Evolutionary conservation across 2,113 vertebrate species (phyloP).

Genomic region (Saccopteryx bilineata): DNA sequence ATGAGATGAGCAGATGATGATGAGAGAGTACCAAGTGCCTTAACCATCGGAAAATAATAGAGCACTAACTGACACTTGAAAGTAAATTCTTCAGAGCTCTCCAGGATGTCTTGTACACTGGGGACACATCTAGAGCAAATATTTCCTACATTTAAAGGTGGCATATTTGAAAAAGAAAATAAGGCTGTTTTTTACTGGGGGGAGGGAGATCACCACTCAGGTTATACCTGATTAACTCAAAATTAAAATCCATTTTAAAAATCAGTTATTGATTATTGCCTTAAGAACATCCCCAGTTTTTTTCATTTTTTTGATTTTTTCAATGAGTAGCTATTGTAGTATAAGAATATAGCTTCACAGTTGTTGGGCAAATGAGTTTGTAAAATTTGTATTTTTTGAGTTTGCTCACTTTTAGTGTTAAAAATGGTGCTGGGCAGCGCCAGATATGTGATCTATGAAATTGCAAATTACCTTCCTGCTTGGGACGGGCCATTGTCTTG

Average conservation of each 20-base stretch:
- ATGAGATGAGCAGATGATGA: not conserved
- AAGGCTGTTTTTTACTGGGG: not conserved
- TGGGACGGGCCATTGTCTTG: no score
- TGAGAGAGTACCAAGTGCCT: not conserved
- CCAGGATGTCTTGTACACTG: not conserved
- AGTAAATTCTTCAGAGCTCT: constrained; percentile 19
- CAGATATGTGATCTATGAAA: no score
- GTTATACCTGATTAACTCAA: constrained; percentile 13
- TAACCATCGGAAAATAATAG: not conserved
- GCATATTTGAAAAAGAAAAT: not conserved
- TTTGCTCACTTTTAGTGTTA: no score
- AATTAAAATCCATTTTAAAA: constrained; percentile 6
- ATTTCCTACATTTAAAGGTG: not conserved
- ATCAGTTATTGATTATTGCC: not conserved
- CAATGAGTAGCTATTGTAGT: not conserved
- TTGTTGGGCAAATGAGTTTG: no score
- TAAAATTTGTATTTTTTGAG: no score
- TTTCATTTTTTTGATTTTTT: not conserved
- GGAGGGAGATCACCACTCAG: not conserved
- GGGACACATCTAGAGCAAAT: not conserved
- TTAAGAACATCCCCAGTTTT: not conserved
- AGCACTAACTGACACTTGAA: not conserved
- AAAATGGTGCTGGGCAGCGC: no score
- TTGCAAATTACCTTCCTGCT: no score
- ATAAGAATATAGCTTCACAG: not conserved